Percentiles rank a stretch among this genome's conserved stretches.
Evolutionary conservation across 2,888 invertebrate species (phyloP).

Genomic region (Stenolophus ochropezus): DNA sequence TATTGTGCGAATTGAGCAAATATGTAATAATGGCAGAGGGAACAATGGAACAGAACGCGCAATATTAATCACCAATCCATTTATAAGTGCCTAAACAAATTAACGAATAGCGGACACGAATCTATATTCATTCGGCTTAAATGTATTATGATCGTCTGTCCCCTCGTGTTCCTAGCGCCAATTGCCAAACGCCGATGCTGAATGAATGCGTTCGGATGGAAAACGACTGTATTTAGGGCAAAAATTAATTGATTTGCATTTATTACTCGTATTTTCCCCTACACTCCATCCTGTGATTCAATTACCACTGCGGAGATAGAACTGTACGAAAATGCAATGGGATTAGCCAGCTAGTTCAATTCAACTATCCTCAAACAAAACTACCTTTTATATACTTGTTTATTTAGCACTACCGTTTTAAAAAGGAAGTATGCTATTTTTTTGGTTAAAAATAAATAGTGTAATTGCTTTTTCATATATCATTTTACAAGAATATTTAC

Average conservation of each 20-base stretch:
- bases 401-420: too few species aligned
- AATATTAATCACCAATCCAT: conserved; percentile 31
- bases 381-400: too few species aligned
- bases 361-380: too few species aligned
- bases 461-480: too few species aligned
- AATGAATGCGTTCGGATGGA: conserved; percentile 6
- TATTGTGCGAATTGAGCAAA: neutral
- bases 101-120: conserved; percentile 35
- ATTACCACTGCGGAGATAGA: neutral
- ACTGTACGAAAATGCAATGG: neutral
- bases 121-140: conserved; percentile 27
- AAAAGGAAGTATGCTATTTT: too few species aligned
- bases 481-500: too few species aligned
- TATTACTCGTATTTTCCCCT: conserved; percentile 20
- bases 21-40: conserved; percentile 21
- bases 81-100: conserved; percentile 44
- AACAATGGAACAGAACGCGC: conserved; percentile 18
- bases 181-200: neutral
- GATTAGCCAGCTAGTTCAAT: neutral
- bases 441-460: too few species aligned
- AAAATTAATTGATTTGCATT: conserved; percentile 37
- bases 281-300: neutral
- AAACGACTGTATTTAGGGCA: conserved; percentile 29
- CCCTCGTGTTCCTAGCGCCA: neutral
- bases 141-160: conserved; percentile 29